Percentiles rank a stretch among this genome's conserved stretches.
Conservation (phyloP, 2,888 invertebrate genomes). For the Sarcophaga variegata region DNA sequence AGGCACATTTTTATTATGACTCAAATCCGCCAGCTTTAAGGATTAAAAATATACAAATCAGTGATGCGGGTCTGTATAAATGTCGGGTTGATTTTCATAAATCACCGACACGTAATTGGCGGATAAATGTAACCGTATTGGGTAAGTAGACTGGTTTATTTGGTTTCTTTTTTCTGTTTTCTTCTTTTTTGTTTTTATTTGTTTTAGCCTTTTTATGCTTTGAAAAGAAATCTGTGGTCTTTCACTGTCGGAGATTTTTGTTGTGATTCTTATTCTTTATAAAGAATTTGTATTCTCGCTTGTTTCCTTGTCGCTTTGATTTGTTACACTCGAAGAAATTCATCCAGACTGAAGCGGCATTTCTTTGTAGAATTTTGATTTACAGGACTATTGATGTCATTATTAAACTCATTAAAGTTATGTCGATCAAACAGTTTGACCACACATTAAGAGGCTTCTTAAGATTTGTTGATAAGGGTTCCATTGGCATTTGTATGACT, state of each 20-base stretch:
- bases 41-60: constrained; percentile 80
- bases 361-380: neutral
- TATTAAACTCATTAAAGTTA: neutral
- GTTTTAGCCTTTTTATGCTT: neutral
- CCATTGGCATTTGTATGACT: too few relatives aligned
- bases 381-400: neutral
- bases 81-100: constrained; percentile 93
- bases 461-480: too few relatives aligned
- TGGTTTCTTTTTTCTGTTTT: neutral
- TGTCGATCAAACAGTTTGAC: too few relatives aligned
- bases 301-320: constrained; percentile 15
- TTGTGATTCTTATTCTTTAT: constrained; percentile 1
- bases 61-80: constrained; percentile 81
- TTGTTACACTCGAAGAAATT: constrained; percentile 35
- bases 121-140: constrained; percentile 93
- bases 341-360: neutral
- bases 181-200: neutral
- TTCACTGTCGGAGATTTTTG: neutral
- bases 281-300: neutral
- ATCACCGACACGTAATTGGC: constrained; percentile 93
- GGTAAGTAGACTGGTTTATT: constrained; percentile 84
- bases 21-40: constrained; percentile 81
- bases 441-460: too few relatives aligned
- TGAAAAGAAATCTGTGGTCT: neutral
- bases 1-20: constrained; percentile 83